These are phyloP conservation scores for Naso thynnoides DNA, from an alignment of 2,797 vertebrate genomes.

Conservation along the genomic window DNA sequence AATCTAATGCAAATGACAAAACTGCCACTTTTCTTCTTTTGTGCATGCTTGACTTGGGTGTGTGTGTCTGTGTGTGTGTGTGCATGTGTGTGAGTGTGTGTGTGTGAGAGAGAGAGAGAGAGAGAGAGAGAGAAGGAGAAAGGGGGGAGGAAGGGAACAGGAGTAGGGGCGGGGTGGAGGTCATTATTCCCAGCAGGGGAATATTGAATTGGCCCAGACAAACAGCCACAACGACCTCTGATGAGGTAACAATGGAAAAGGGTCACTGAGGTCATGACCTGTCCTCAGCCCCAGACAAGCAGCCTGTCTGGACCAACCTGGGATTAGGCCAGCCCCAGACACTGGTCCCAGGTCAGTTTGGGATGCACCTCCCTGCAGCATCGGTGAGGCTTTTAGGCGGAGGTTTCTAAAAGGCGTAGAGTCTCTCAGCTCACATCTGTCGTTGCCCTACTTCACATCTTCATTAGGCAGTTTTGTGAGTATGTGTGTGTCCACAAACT, in stretches of 20 bases:
- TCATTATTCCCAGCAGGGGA: conserved; percentile 75
- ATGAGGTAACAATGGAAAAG: conserved; percentile 79
- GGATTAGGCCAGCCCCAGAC: conserved; percentile 70
- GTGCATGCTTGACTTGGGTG: conserved; percentile 5
- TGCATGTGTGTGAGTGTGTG: background rate
- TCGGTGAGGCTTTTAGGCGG: conserved; percentile 54
- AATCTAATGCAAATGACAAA: conserved; percentile 57
- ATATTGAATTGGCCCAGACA: conserved; percentile 83
- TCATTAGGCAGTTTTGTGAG: conserved; percentile 71
- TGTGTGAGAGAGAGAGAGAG: background rate
- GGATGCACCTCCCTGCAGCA: conserved; percentile 43
- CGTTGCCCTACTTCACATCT: conserved; percentile 72
- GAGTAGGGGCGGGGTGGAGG: conserved; percentile 39
- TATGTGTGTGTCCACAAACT: conserved; percentile 62
- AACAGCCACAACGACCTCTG: conserved; percentile 78
- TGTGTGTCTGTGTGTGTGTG: conserved; percentile 14
- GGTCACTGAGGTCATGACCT: conserved; percentile 77
- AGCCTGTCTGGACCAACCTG: conserved; percentile 74
- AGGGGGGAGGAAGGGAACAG: conserved; percentile 5
- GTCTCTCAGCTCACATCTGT: conserved; percentile 66
- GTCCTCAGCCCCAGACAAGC: conserved; percentile 79
- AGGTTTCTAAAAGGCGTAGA: conserved; percentile 55
- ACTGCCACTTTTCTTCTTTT: conserved; percentile 23
- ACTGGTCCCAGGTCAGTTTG: conserved; percentile 70
- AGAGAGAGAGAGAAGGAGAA: conserved; percentile 23